Conservation (phyloP, 2,888 invertebrate species). For the Petrophora chlorosata region DNA sequence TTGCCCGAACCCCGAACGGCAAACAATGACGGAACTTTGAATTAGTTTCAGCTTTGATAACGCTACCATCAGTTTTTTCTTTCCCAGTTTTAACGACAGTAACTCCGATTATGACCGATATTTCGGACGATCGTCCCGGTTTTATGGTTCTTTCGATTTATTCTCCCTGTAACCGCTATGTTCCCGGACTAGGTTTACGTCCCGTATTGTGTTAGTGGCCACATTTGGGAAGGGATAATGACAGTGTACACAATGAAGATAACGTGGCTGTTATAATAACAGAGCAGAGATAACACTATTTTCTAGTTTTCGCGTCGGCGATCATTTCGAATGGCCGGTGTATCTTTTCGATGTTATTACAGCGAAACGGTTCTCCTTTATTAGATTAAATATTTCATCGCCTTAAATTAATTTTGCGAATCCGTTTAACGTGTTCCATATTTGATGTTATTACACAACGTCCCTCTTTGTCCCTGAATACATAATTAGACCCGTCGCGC, state of each 20-base stretch:
- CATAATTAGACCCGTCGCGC: constrained; percentile 23
- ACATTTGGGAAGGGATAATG: constrained; percentile 33
- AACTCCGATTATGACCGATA: constrained; percentile 58
- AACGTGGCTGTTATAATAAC: constrained; percentile 22
- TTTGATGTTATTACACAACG: constrained; percentile 27
- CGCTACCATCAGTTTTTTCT: constrained; percentile 50
- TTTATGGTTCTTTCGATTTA: constrained; percentile 56
- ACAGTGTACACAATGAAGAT: constrained; percentile 30
- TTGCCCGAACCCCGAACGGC: constrained; percentile 60
- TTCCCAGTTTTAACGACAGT: constrained; percentile 57
- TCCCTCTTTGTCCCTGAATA: constrained; percentile 24
- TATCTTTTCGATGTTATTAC: not conserved
- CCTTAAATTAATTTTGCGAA: constrained; percentile 21
- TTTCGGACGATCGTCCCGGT: constrained; percentile 56
- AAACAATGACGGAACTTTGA: constrained; percentile 78
- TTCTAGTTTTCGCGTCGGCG: not conserved
- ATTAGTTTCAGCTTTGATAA: constrained; percentile 78
- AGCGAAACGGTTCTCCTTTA: not conserved
- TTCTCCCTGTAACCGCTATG: constrained; percentile 47
- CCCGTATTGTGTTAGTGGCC: constrained; percentile 39
- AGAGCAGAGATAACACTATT: constrained; percentile 15
- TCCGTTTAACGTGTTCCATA: constrained; percentile 22
- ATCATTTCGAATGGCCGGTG: constrained; percentile 3
- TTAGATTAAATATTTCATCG: constrained; percentile 9
- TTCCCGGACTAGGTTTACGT: constrained; percentile 37